Conservation (phyloP, 2,888 invertebrate genomes). For the Drosophila silvestris region DNA sequence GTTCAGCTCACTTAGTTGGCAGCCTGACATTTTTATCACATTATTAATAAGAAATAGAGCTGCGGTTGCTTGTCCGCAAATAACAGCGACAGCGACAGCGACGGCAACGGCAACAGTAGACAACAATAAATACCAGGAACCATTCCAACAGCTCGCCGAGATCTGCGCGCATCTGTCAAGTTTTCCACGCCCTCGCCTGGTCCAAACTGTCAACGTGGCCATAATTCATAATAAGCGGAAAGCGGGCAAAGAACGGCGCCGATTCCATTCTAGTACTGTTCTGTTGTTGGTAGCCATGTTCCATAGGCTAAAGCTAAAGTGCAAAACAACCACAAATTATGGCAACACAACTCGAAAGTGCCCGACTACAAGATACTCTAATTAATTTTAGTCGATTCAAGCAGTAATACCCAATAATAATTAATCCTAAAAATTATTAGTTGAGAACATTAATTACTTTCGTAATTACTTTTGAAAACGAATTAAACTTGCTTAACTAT, state of each 20-base stretch:
- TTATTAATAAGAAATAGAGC: slow-evolving; percentile 79
- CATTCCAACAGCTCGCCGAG: slow-evolving; percentile 33
- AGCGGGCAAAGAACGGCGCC: slow-evolving; percentile 59
- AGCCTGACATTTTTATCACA: slow-evolving; percentile 76
- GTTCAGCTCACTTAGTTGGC: slow-evolving; percentile 63
- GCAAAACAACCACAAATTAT: slow-evolving; percentile 21
- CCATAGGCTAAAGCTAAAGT: slow-evolving; percentile 21
- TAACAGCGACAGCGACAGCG: slow-evolving; percentile 1
- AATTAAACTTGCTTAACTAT: neutral
- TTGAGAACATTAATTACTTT: neutral
- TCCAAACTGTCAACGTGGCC: slow-evolving; percentile 80
- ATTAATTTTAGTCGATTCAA: neutral
- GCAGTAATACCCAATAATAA: neutral
- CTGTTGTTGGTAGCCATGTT: slow-evolving; percentile 34
- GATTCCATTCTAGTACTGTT: slow-evolving; percentile 46
- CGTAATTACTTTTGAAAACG: neutral
- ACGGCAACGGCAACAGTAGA: slow-evolving; percentile 1
- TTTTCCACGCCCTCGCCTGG: slow-evolving; percentile 79
- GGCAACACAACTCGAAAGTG: neutral
- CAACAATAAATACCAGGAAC: slow-evolving; percentile 59
- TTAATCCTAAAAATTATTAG: neutral
- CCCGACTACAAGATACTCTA: neutral
- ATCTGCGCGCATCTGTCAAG: slow-evolving; percentile 78
- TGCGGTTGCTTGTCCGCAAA: slow-evolving; percentile 32
- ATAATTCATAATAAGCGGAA: slow-evolving; percentile 76